Evolutionary conservation across 23 tunicate genomes (phyloP).

Genomic region (Diplosoma virens): DNA sequence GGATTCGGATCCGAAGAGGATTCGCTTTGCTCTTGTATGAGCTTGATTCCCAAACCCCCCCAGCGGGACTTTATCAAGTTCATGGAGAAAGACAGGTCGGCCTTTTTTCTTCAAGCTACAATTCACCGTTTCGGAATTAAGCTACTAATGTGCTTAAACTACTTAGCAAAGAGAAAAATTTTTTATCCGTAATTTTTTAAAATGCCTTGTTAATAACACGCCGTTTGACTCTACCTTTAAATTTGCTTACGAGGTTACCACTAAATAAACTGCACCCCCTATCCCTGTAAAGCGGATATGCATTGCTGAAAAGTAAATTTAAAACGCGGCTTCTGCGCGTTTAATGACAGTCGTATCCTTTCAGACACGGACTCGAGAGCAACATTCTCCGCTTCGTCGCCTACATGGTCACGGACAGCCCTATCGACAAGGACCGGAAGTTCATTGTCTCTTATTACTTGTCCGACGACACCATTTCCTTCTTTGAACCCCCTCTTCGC

Average conservation of each 20-base stretch:
- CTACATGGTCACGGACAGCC: conserved; percentile 84
- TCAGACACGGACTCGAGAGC: conserved; percentile 88
- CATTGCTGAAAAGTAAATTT: too few relatives aligned
- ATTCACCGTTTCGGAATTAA: too few relatives aligned
- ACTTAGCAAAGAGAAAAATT: too few relatives aligned
- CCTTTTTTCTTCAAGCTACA: neutral
- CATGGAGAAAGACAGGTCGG: conserved; percentile 95
- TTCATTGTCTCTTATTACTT: conserved; percentile 91
- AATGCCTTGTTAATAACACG: too few relatives aligned
- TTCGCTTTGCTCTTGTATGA: conserved; percentile 88
- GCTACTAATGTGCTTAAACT: too few relatives aligned
- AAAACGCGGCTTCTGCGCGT: too few relatives aligned
- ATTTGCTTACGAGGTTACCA: too few relatives aligned
- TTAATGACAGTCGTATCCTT: too few relatives aligned
- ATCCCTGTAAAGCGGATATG: too few relatives aligned
- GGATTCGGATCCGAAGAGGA: conserved; percentile 99
- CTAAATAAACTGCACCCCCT: too few relatives aligned
- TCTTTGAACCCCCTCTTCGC: conserved; percentile 97
- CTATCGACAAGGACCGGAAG: conserved; percentile 84
- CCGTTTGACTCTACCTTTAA: too few relatives aligned
- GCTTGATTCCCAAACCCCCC: conserved; percentile 96
- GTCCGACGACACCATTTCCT: conserved; percentile 92
- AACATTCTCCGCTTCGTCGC: conserved; percentile 91
- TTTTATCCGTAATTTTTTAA: too few relatives aligned
- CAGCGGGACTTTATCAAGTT: conserved; percentile 97